phyloP scores from a whole-genome alignment of 1,140 invertebrate species.

The Drosophila burlai region DNA sequence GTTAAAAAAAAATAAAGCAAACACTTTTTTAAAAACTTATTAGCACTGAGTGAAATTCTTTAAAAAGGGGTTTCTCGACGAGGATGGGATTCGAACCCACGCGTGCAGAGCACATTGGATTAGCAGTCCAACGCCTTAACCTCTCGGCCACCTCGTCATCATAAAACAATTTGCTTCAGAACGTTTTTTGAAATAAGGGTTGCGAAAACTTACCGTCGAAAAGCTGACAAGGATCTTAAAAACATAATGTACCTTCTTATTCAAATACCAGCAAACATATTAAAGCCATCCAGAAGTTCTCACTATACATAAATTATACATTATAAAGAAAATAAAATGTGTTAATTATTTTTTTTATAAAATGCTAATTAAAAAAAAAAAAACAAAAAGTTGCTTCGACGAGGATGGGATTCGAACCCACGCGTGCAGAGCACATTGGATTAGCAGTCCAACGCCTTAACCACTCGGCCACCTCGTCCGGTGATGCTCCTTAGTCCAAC shows the following conservation, averaged over 20 bases:
- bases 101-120: constrained; percentile 90
- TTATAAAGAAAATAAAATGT: too few species aligned
- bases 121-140: constrained; percentile 96
- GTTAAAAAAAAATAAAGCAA: constrained; percentile 48
- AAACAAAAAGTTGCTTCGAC: constrained; percentile 85
- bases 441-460: constrained; percentile 96
- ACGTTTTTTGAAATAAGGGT: background rate
- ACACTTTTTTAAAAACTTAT: too few species aligned
- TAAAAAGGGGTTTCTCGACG: constrained; percentile 86
- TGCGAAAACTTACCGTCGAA: background rate
- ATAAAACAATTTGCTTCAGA: background rate
- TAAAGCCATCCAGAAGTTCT: too few species aligned
- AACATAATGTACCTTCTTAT: too few species aligned
- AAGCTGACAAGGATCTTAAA: background rate
- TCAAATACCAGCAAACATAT: too few species aligned
- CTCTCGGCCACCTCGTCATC: constrained; percentile 94
- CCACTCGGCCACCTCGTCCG: constrained; percentile 94
- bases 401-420: constrained; percentile 96
- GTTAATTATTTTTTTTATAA: too few species aligned
- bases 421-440: constrained; percentile 90
- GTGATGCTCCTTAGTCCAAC: constrained; percentile 40
- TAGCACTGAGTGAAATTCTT: too few species aligned
- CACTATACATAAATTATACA: too few species aligned
- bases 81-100: constrained; percentile 96
- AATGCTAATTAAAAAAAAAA: background rate